Evolutionary conservation across 1,140 invertebrate species (phyloP).

Genomic region (Cydia strobilella): DNA sequence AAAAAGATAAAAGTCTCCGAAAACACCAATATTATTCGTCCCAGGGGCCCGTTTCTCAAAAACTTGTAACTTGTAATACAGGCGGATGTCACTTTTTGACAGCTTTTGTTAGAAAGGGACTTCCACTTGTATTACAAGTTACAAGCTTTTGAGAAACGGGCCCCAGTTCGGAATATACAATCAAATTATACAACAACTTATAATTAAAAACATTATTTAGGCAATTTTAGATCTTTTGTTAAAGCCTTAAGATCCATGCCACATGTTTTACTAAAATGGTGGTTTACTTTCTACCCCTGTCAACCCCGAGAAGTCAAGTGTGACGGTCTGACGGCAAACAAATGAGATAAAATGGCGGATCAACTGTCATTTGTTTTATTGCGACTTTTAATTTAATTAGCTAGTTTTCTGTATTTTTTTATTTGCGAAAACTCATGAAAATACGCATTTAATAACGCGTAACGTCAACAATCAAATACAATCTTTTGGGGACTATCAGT

Average conservation of each 20-base stretch:
- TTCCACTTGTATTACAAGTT: too few relatives aligned
- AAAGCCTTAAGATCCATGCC: neutral
- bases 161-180: neutral
- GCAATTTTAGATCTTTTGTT: neutral
- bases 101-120: too few relatives aligned
- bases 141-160: too few relatives aligned
- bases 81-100: too few relatives aligned
- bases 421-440: too few relatives aligned
- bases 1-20: neutral
- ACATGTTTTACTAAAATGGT: neutral
- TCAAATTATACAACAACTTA: neutral
- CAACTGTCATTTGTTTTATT: constrained; percentile 11
- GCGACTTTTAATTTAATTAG: neutral
- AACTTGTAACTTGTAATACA: too few relatives aligned
- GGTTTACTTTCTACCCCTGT: neutral
- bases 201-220: neutral
- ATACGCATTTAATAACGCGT: too few relatives aligned
- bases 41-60: too few relatives aligned
- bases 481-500: too few relatives aligned
- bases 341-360: constrained; percentile 5
- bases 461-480: too few relatives aligned
- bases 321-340: neutral
- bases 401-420: too few relatives aligned
- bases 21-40: neutral
- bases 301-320: neutral